Base-by-base conservation (phyloP, 2,113 vertebrate species). In the Tylochromis polylepis region DNA sequence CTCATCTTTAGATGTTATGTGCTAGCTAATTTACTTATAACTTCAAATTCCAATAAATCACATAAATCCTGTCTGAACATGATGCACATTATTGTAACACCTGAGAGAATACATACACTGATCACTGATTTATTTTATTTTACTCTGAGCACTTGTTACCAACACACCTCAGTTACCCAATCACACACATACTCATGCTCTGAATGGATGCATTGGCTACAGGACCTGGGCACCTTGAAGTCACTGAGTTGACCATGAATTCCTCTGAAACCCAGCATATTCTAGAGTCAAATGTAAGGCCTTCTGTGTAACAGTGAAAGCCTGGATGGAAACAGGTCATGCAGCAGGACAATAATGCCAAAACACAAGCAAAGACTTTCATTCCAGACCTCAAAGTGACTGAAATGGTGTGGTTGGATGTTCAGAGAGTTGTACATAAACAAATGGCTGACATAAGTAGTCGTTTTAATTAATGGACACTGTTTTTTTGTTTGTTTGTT, bases 151-250 rank as follows among this genome's bases (percentile, higher is more conserved):
- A 22, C 24, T 29, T 29, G 12, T 58, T 58, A 58, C 58, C 27
- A 59, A 31, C 58, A 60, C 27, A 31, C 34, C 0, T 67, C 0
- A 38, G 41, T 38, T 67, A 67, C 62, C 3, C 7, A 0, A 41
- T 67, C 62, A 22, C 62, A 67, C 62, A 41, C 20, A 38, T 14
- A 65, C 62, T 67, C 34, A 22, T 22, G 38, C 34, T 38, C 20
- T 38, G 60, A 65, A 65, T 65, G 34, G 60, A 65, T 38, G 34
- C 60, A 67, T 22, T 67, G 60, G 9, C 41, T 11, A 49, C 67
- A 75, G 67, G 1, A 43, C 24, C 67, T 49, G 67, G 9, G 9
- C 9, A 29, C 41, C 22, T 49, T 1, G 41, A 43, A 72, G 22
- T 11, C 2, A 46, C 3, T 11, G 67, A 72, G 67, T 24, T 43